Percentiles rank a stretch among this genome's conserved stretches.
phyloP scores from a whole-genome alignment of 2,888 invertebrate genomes.

The Macroteleia sp. region DNA sequence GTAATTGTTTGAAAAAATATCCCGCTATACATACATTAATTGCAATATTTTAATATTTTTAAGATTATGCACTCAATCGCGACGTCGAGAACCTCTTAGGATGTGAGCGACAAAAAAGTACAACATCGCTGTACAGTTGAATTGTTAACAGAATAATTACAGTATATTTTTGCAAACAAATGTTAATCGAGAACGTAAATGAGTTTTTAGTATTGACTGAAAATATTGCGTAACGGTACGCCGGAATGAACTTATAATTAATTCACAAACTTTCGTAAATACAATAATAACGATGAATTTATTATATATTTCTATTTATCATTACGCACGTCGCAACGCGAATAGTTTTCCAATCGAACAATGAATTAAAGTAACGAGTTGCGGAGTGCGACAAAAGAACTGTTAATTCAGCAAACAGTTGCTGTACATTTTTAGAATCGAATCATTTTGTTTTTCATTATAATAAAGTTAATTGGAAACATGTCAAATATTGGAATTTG shows the following conservation, averaged over 20 bases:
- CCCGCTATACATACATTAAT: too few relatives aligned
- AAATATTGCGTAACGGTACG: slow-evolving; percentile 9
- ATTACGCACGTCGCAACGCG: slow-evolving; percentile 8
- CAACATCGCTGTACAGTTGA: slow-evolving; percentile 10
- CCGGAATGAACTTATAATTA: slow-evolving; percentile 10
- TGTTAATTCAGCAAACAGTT: slow-evolving; percentile 53
- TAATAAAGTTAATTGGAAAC: slow-evolving; percentile 61
- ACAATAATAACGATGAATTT: slow-evolving; percentile 42
- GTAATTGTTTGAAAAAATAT: too few relatives aligned
- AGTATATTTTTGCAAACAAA: slow-evolving; percentile 16
- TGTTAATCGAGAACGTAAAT: slow-evolving; percentile 23
- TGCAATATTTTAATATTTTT: too few relatives aligned
- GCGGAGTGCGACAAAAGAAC: slow-evolving; percentile 42
- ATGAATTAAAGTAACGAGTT: slow-evolving; percentile 48
- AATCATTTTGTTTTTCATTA: slow-evolving; percentile 58
- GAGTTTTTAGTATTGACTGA: slow-evolving; percentile 27
- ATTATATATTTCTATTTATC: slow-evolving; percentile 40
- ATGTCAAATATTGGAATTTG: slow-evolving; percentile 60
- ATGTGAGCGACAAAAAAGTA: slow-evolving; percentile 9
- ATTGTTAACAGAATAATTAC: slow-evolving; percentile 23
- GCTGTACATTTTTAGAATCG: slow-evolving; percentile 50
- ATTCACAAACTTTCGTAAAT: slow-evolving; percentile 33
- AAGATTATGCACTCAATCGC: too few relatives aligned
- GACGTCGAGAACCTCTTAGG: too few relatives aligned
- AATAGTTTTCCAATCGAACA: slow-evolving; percentile 25